These are phyloP conservation scores for Drosophila meridiana DNA, from an alignment of 2,888 invertebrate species.

Conservation along the genomic window DNA sequence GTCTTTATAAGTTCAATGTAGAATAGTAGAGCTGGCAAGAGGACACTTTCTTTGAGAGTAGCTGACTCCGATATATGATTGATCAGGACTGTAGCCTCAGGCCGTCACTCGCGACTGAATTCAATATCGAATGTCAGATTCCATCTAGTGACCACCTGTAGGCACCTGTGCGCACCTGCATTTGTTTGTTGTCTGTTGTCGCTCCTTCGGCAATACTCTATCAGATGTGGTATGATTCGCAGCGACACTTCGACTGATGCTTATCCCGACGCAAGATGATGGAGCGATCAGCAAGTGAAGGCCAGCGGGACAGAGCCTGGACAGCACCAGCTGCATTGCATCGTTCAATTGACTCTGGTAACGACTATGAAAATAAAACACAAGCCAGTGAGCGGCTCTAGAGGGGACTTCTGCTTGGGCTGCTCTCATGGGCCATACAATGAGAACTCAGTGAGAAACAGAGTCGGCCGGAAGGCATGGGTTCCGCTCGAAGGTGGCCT, in stretches of 20 bases:
- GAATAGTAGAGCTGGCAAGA: neutral
- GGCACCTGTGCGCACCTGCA: neutral
- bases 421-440: no score
- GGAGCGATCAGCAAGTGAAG: conserved; percentile 4
- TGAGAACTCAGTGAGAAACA: no score
- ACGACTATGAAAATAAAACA: neutral
- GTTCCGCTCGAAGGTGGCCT: no score
- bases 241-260: conserved; percentile 9
- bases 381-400: neutral
- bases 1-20: no score
- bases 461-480: no score
- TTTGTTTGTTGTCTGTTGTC: neutral
- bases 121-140: neutral
- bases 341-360: neutral
- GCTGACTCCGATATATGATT: neutral
- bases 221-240: neutral
- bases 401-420: no score
- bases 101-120: neutral
- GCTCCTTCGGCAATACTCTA: neutral
- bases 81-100: neutral
- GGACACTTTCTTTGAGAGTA: neutral
- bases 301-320: neutral
- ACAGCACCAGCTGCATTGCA: conserved; percentile 5
- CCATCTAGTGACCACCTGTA: neutral
- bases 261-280: conserved; percentile 15